Percentiles rank a stretch among this genome's conserved stretches.
Evolutionary conservation across 2,113 vertebrate species (phyloP).

Genomic region (Oncorhynchus kisutch): DNA sequence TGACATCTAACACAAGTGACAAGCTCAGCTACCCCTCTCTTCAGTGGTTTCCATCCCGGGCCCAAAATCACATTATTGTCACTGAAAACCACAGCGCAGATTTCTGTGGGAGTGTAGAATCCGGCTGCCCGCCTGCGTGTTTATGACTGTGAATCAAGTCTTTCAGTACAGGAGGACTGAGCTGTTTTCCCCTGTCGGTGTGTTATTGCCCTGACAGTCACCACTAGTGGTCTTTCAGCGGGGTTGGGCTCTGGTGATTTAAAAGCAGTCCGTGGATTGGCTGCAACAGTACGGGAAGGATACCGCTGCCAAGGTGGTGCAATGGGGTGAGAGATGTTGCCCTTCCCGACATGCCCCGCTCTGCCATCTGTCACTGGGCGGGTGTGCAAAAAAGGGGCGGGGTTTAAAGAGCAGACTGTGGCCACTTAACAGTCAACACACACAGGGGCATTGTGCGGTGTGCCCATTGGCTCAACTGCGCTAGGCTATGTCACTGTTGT

Average conservation of each 20-base stretch:
- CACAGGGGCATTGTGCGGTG: background rate
- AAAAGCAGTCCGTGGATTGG: background rate
- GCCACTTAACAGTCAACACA: background rate
- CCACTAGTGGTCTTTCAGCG: background rate
- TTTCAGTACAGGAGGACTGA: conserved; percentile 49
- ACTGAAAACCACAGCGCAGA: conserved; percentile 49
- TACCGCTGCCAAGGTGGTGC: background rate
- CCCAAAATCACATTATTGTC: conserved; percentile 75
- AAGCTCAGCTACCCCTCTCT: conserved; percentile 66
- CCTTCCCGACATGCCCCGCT: conserved; percentile 42
- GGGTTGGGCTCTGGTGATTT: background rate
- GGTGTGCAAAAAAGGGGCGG: conserved; percentile 16
- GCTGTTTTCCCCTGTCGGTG: too few relatives aligned
- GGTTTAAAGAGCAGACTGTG: background rate
- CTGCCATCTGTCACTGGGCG: conserved; percentile 48
- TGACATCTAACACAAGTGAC: conserved; percentile 74
- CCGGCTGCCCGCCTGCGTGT: conserved; percentile 60
- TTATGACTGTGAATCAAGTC: conserved; percentile 67
- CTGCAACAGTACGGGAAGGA: background rate
- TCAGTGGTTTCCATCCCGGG: conserved; percentile 52
- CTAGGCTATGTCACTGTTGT: too few relatives aligned
- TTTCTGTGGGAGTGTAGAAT: conserved; percentile 66
- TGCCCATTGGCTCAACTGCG: too few relatives aligned
- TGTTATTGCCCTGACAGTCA: background rate
- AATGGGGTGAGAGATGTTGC: conserved; percentile 1